Percentiles rank a stretch among this genome's conserved stretches.
These are phyloP conservation scores for Hepsetus odoe DNA, from an alignment of 2,113 vertebrate species.

Conservation along the genomic window DNA sequence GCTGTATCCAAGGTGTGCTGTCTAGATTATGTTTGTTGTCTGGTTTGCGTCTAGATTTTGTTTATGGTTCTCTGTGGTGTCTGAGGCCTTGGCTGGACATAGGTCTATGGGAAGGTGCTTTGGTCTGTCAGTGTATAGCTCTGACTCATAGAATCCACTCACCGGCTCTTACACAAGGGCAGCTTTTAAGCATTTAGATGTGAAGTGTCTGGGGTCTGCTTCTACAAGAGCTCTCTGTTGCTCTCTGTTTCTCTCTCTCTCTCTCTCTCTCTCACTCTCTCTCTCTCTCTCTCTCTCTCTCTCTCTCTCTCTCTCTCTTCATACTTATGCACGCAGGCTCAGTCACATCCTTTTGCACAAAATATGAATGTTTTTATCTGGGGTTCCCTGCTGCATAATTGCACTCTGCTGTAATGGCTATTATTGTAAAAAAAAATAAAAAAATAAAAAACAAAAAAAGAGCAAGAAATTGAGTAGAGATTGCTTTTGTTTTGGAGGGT, in stretches of 20 bases:
- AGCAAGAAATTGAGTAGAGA: constrained; percentile 39
- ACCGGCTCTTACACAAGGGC: constrained; percentile 39
- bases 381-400: constrained; percentile 64
- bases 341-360: not conserved
- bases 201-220: constrained; percentile 34
- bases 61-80: constrained; percentile 39
- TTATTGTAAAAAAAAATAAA: constrained; percentile 56
- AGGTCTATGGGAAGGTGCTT: constrained; percentile 42
- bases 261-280: not conserved
- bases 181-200: constrained; percentile 38
- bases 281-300: not conserved
- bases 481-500: constrained; percentile 90
- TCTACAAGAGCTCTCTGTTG: too few relatives aligned
- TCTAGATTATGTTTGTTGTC: constrained; percentile 48
- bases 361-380: not conserved
- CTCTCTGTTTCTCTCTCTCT: too few relatives aligned
- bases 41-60: constrained; percentile 23
- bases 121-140: constrained; percentile 40
- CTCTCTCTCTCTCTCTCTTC: constrained; percentile 3
- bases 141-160: constrained; percentile 64
- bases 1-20: constrained; percentile 30
- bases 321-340: not conserved
- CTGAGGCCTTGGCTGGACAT: constrained; percentile 7
- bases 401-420: constrained; percentile 59
- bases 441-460: constrained; percentile 55